Evolutionary conservation across 2,888 invertebrate genomes (phyloP).

Genomic region (Volucella inflata): DNA sequence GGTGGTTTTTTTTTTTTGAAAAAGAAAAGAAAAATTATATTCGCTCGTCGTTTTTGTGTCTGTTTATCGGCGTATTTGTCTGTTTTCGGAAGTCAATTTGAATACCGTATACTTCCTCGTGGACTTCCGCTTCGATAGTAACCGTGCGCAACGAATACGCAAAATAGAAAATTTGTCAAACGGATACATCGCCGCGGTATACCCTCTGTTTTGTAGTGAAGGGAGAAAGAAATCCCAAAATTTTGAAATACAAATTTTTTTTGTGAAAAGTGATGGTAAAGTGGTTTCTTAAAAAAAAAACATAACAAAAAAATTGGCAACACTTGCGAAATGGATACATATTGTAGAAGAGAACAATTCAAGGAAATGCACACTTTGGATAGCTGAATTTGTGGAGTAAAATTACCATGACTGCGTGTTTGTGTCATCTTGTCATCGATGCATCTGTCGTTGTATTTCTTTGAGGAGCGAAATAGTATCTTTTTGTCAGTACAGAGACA

Average conservation of each 20-base stretch:
- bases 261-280: conserved; percentile 70
- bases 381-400: conserved; percentile 28
- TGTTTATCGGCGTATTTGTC: conserved; percentile 18
- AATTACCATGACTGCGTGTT: conserved; percentile 42
- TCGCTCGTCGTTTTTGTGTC: conserved; percentile 6
- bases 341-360: conserved; percentile 1
- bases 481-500: not conserved
- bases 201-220: conserved; percentile 21
- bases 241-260: conserved; percentile 27
- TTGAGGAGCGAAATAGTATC: not conserved
- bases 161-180: conserved; percentile 53
- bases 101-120: conserved; percentile 46
- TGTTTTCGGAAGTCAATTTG: conserved; percentile 72
- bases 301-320: conserved; percentile 37
- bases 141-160: conserved; percentile 47
- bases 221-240: conserved; percentile 12
- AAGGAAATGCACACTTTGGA: conserved; percentile 40
- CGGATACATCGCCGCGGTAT: conserved; percentile 10
- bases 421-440: conserved; percentile 40
- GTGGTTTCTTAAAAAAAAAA: conserved; percentile 26
- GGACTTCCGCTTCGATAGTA: conserved; percentile 64
- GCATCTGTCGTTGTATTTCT: conserved; percentile 47
- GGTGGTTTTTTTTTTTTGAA: conserved; percentile 60
- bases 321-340: conserved; percentile 63
- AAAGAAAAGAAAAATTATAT: not conserved